phyloP scores from a whole-genome alignment of 1,140 invertebrate species.

The Trichogramma pretiosum region DNA sequence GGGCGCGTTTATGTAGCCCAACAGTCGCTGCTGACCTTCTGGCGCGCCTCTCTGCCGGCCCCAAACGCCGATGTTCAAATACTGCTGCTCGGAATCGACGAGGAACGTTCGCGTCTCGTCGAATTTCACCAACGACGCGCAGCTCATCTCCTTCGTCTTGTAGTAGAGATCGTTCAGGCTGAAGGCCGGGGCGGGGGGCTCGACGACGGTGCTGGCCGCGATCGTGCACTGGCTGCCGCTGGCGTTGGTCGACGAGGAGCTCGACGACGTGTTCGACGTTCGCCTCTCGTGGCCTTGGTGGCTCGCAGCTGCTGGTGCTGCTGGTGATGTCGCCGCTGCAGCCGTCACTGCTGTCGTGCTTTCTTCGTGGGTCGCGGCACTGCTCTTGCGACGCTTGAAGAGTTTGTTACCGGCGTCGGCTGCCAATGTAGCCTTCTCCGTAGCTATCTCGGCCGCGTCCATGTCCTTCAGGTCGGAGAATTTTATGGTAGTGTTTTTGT shows the following conservation, averaged over 20 bases:
- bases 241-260: slow-evolving; percentile 30
- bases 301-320: slow-evolving; percentile 28
- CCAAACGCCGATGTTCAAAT: slow-evolving; percentile 79
- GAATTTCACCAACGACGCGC: slow-evolving; percentile 53
- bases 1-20: slow-evolving; percentile 75
- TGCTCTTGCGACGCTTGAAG: slow-evolving; percentile 37
- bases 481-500: slow-evolving; percentile 27
- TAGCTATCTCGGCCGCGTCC: slow-evolving; percentile 19
- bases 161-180: slow-evolving; percentile 32
- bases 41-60: slow-evolving; percentile 47
- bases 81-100: slow-evolving; percentile 59
- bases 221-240: slow-evolving; percentile 22
- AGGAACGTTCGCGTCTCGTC: slow-evolving; percentile 68
- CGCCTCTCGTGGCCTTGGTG: slow-evolving; percentile 35
- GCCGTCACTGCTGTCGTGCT: neutral
- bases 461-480: slow-evolving; percentile 36
- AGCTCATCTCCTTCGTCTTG: slow-evolving; percentile 38
- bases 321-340: slow-evolving; percentile 21
- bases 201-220: slow-evolving; percentile 17
- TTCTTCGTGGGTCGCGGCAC: slow-evolving; percentile 17
- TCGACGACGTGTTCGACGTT: slow-evolving; percentile 22
- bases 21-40: slow-evolving; percentile 53
- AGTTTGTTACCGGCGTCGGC: slow-evolving; percentile 26
- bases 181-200: too few relatives aligned
- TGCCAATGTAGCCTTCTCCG: slow-evolving; percentile 19